Conservation (phyloP, 2,113 vertebrate species). For the Sturnira hondurensis region DNA sequence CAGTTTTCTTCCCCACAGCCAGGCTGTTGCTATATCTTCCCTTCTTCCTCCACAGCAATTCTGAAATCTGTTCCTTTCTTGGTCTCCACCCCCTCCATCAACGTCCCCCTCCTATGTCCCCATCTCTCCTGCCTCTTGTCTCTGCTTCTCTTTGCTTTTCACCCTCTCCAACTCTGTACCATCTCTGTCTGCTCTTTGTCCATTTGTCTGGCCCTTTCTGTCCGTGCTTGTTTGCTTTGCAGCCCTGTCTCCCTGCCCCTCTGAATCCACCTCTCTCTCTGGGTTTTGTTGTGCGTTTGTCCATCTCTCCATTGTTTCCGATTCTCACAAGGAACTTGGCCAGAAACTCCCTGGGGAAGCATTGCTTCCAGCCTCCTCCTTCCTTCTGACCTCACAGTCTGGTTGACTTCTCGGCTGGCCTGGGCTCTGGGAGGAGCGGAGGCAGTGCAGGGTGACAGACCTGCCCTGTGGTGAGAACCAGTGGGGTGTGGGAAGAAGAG, state of each 20-base stretch:
- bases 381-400: background rate
- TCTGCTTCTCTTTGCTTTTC: background rate
- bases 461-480: background rate
- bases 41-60: conserved; percentile 63
- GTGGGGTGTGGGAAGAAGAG: background rate
- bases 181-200: background rate
- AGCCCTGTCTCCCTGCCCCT: background rate
- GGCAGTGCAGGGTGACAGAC: background rate
- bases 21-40: conserved; percentile 63
- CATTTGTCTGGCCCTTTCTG: background rate
- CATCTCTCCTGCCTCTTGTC: background rate
- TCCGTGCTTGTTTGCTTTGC: background rate
- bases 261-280: background rate
- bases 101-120: background rate
- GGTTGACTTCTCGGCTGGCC: background rate
- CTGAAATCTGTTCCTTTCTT: conserved; percentile 66
- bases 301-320: background rate
- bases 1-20: background rate
- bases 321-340: background rate
- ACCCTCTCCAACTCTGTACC: background rate
- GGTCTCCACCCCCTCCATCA: conserved; percentile 10
- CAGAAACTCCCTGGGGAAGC: background rate
- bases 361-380: background rate
- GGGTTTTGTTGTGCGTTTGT: background rate
- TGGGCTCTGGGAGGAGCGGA: background rate